Base-by-base conservation (phyloP, 2,888 invertebrate genomes). In the Anticlea derivata region DNA sequence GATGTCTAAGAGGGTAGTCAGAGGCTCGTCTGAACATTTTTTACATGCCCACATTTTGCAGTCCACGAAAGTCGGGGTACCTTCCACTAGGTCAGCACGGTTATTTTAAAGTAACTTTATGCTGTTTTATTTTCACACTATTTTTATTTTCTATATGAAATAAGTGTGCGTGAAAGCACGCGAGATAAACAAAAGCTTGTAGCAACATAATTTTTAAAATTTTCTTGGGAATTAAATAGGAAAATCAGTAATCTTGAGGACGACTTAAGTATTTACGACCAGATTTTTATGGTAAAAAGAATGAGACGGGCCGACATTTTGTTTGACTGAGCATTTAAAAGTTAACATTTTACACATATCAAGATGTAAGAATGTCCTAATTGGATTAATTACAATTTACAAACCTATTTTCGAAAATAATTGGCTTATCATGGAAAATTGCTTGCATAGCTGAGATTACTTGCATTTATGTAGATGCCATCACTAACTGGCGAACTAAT, bases 291-390 rank as follows among this genome's bases (percentile, higher is more conserved):
- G 12, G 12, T 17, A 35, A 22, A 35, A 31, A 26, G 8, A 38
- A 39, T 7, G 22, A 38, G 33, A 34, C 50, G 50, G 33, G 33
- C 34, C 50, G 50, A 27, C 44, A 11, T 34, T 26, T 45, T 27
- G 8, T 49, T 41, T 49, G 24, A 30, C 35, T 29, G 29, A 8
- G 3, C 24, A 30, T 45, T 23, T 13, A 13, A 35, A 29, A 12
- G 8, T 31, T 13, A 31, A 38, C 13, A 26, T 26, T 33, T 50
- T 10, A 38, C 37, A 31, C 24, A 44, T 38, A 31, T 23, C 13
- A 17, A 33, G 20, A 12, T 8, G 13, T 30, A 50, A 44, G 31
- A 44, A 44, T 50, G 31, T 22, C 35, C 26, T 50, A 38, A 50
- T 38, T 44, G 41, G 33, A 10, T 29, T 17, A 44, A 30, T 37